phyloP scores from a whole-genome alignment of 2,113 vertebrate genomes.

The Anolis carolinensis region DNA sequence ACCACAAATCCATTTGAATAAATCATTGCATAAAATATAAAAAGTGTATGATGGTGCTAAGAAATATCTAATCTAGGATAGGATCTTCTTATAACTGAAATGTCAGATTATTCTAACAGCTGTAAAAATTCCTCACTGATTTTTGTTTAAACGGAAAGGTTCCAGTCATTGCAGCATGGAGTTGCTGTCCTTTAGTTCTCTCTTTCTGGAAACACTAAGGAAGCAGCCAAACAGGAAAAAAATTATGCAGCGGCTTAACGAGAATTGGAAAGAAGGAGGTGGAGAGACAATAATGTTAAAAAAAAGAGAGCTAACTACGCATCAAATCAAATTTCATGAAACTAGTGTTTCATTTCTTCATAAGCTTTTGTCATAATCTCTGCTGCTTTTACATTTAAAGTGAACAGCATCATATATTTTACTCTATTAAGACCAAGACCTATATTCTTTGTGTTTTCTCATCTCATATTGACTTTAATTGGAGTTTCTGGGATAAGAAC shows the following conservation, averaged over 20 bases:
- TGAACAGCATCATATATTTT: background rate
- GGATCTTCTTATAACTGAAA: background rate
- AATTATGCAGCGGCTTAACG: constrained; percentile 36
- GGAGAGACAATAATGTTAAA: constrained; percentile 32
- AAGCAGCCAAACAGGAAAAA: constrained; percentile 7
- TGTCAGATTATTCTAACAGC: background rate
- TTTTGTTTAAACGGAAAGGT: background rate
- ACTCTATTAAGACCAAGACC: constrained; percentile 1
- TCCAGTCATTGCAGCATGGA: background rate
- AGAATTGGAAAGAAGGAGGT: constrained; percentile 51
- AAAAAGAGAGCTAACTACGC: constrained; percentile 45
- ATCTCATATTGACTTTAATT: accelerated
- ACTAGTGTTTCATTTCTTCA: background rate
- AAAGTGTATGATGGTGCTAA: accelerated
- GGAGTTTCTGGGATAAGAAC: constrained; percentile 10
- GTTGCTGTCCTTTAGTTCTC: background rate
- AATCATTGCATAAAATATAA: background rate
- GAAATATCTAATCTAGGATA: background rate
- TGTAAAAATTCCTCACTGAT: background rate
- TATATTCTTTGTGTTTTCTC: background rate
- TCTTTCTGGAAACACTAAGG: accelerated
- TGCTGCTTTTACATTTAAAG: background rate
- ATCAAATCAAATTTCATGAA: constrained; percentile 19
- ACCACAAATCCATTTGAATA: background rate
- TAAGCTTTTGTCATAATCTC: constrained; percentile 23